Evolutionary conservation across 2,888 invertebrate species (phyloP).

Genomic region (Acrocera orbiculus): DNA sequence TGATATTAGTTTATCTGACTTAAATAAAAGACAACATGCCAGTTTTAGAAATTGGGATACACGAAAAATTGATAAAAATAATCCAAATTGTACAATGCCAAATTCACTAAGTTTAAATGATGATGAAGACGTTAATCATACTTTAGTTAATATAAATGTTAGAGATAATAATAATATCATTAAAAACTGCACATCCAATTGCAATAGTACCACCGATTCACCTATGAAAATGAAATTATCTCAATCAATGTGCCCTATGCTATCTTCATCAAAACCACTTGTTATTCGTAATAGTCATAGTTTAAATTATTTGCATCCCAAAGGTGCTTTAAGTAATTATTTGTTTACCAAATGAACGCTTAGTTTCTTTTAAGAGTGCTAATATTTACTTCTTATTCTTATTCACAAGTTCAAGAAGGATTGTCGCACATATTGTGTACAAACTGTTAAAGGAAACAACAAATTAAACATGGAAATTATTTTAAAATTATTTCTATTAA

Average conservation of each 20-base stretch:
- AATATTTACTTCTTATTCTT: no score
- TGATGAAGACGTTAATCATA: constrained; percentile 1
- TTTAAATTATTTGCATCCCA: constrained; percentile 21
- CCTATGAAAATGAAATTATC: constrained; percentile 22
- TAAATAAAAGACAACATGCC: constrained; percentile 28
- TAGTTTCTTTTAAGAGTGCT: no score
- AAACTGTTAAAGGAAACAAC: no score
- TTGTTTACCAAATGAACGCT: no score
- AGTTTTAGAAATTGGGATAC: constrained; percentile 18
- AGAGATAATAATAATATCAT: not conserved
- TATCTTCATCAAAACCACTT: constrained; percentile 16
- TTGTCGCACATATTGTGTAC: no score
- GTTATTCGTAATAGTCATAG: constrained; percentile 28
- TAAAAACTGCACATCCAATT: no score
- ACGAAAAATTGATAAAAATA: not conserved
- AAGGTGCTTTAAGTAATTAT: no score
- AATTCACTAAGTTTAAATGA: not conserved
- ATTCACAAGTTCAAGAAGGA: no score
- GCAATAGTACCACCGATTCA: no score
- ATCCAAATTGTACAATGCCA: not conserved
- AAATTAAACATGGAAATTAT: no score
- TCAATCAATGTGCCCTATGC: constrained; percentile 27
- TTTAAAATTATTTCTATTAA: no score
- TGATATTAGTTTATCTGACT: constrained; percentile 29
- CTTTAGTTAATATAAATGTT: constrained; percentile 2